Percentiles rank a stretch among this genome's conserved stretches.
phyloP scores from a whole-genome alignment of 2,888 invertebrate genomes.

The Minunthozetes semirufus region DNA sequence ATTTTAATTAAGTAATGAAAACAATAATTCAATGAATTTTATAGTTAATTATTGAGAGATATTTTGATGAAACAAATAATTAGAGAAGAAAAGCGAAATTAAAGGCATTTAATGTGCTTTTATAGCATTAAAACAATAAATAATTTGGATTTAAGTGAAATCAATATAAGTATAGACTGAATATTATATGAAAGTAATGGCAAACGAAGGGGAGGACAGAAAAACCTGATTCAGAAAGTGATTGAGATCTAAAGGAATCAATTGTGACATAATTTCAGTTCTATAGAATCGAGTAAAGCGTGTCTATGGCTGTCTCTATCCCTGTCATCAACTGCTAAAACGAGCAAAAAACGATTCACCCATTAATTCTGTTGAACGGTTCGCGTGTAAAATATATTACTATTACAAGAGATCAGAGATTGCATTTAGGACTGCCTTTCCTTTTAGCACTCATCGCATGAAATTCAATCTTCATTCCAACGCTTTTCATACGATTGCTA shows the following conservation, averaged over 20 bases:
- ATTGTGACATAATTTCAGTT: background rate
- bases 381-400: constrained; percentile 10
- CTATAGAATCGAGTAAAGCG: background rate
- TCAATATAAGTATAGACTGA: background rate
- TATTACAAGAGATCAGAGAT: constrained; percentile 2
- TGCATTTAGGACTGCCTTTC: background rate
- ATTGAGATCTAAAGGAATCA: background rate
- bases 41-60: background rate
- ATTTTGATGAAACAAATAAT: no score
- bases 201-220: background rate
- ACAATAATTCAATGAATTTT: background rate
- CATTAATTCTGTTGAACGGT: background rate
- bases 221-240: background rate
- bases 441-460: background rate
- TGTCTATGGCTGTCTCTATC: background rate
- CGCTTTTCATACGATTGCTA: constrained; percentile 1
- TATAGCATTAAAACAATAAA: background rate
- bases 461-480: constrained; percentile 12
- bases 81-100: no score
- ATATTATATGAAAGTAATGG: background rate
- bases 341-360: constrained; percentile 5
- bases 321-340: background rate
- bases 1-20: background rate
- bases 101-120: no score
- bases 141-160: background rate